Conservation (phyloP, 2,888 invertebrate genomes). For the Eilema sororculum region DNA sequence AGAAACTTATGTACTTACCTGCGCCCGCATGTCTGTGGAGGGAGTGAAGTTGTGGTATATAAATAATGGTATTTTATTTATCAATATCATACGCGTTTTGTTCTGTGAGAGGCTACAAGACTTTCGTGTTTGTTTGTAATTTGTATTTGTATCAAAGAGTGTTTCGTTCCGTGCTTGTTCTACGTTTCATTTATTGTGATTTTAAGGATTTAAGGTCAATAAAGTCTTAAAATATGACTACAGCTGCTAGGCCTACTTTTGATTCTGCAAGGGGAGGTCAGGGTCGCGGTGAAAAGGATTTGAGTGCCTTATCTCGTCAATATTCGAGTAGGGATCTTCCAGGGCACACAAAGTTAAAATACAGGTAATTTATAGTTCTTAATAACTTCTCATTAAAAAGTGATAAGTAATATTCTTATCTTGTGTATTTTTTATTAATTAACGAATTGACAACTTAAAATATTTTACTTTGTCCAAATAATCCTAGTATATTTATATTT, state of each 20-base stretch:
- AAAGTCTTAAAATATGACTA: constrained; percentile 91
- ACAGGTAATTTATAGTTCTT: constrained; percentile 89
- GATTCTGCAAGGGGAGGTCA: constrained; percentile 98
- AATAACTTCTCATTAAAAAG: not conserved
- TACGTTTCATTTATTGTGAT: not conserved
- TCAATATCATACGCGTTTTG: no score
- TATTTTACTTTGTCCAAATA: no score
- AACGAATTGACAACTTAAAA: no score
- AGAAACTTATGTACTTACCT: no score
- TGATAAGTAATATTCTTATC: not conserved
- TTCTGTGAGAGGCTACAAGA: no score
- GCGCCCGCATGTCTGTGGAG: no score
- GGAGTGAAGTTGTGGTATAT: no score
- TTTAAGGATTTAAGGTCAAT: not conserved
- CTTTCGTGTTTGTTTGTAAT: no score
- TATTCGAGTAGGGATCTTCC: constrained; percentile 99
- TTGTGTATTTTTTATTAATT: no score
- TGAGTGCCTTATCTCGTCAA: constrained; percentile 98
- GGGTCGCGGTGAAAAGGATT: constrained; percentile 98
- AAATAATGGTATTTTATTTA: no score
- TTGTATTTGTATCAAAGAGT: not conserved
- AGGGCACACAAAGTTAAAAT: constrained; percentile 98
- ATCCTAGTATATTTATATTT: no score
- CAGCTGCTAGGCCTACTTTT: constrained; percentile 99
- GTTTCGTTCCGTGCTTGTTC: not conserved